Evolutionary conservation across 2,797 vertebrate species (phyloP).

Genomic region (Spinibarbus caldwelli): DNA sequence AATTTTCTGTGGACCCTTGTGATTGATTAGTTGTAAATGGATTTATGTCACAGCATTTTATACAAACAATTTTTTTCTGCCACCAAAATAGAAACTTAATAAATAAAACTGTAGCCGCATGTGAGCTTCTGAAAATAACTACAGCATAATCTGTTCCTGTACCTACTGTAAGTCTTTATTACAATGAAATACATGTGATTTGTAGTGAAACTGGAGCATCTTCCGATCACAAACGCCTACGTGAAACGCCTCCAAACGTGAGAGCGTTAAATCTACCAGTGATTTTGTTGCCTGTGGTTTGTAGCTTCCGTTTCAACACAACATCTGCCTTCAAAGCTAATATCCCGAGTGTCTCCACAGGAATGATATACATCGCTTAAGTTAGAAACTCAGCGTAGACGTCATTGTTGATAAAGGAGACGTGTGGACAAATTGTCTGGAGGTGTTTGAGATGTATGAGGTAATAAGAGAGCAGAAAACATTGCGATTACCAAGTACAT

Average conservation of each 20-base stretch:
- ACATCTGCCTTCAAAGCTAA: slow-evolving; percentile 55
- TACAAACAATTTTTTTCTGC: background rate
- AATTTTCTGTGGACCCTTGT: background rate
- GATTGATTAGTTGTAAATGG: background rate
- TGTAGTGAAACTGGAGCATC: slow-evolving; percentile 9
- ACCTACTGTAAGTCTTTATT: slow-evolving; percentile 80
- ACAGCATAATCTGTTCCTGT: slow-evolving; percentile 46
- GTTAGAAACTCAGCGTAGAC: background rate
- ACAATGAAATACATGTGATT: slow-evolving; percentile 50
- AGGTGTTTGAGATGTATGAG: slow-evolving; percentile 6
- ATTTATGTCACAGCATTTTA: background rate
- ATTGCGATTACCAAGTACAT: background rate
- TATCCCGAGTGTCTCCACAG: slow-evolving; percentile 44
- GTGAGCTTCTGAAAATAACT: background rate
- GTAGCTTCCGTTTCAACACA: slow-evolving; percentile 67
- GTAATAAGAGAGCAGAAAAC: background rate
- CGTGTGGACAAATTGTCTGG: background rate
- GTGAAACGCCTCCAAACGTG: background rate
- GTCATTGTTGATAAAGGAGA: background rate
- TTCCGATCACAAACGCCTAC: background rate
- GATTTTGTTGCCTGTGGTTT: slow-evolving; percentile 75
- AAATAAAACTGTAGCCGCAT: background rate
- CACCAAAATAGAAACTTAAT: background rate
- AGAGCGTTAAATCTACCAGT: background rate
- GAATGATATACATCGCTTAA: slow-evolving; percentile 30